Conservation (phyloP, 2,797 vertebrate species). For the Thunnus albacares region DNA sequence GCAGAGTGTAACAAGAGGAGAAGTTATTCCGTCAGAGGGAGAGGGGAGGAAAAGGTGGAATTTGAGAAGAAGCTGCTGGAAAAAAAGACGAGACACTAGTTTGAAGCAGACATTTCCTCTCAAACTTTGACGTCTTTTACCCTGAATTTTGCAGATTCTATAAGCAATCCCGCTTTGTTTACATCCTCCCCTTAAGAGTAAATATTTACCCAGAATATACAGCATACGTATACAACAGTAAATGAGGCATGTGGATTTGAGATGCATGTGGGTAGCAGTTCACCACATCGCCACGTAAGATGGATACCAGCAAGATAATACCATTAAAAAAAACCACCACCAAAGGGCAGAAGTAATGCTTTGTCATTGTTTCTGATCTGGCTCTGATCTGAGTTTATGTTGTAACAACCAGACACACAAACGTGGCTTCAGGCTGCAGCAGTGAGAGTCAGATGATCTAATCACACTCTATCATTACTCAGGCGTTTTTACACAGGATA, state of each 20-base stretch:
- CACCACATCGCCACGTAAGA: conserved; percentile 3
- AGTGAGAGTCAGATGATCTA: conserved; percentile 42
- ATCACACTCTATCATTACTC: conserved; percentile 58
- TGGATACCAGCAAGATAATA: background rate
- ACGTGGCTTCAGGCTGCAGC: conserved; percentile 28
- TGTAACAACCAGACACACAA: conserved; percentile 8
- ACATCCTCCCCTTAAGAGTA: conserved; percentile 30
- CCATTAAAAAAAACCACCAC: background rate
- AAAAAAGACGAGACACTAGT: conserved; percentile 34
- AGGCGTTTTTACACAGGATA: conserved; percentile 21
- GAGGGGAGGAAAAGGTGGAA: conserved; percentile 67
- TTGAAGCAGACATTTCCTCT: conserved; percentile 49
- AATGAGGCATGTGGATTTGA: conserved; percentile 11
- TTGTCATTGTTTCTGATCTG: conserved; percentile 10
- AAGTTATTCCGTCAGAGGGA: conserved; percentile 60
- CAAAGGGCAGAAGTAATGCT: background rate
- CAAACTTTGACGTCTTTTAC: conserved; percentile 16
- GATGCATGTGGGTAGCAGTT: background rate
- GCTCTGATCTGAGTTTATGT: conserved; percentile 26
- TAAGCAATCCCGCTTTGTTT: conserved; percentile 18
- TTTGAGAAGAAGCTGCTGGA: conserved; percentile 55
- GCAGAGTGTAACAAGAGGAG: conserved; percentile 62
- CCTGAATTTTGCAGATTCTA: background rate
- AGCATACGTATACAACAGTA: conserved; percentile 18
- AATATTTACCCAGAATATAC: conserved; percentile 59